phyloP scores from a whole-genome alignment of 1,140 invertebrate species.

The Lordiphosa clarofinis region DNA sequence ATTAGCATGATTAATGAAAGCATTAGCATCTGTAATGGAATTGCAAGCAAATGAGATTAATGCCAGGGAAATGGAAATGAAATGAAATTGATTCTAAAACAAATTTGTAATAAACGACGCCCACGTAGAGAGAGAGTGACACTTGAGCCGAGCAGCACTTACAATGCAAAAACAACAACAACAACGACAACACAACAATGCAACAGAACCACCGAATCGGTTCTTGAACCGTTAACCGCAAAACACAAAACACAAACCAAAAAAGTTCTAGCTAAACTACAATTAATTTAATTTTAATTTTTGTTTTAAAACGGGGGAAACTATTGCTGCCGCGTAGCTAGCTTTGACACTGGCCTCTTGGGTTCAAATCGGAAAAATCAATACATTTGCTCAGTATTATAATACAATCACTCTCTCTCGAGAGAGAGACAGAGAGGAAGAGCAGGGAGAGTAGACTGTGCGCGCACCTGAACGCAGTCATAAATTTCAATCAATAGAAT shows the following conservation, averaged over 20 bases:
- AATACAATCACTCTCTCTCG: neutral
- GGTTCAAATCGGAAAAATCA: conserved; percentile 52
- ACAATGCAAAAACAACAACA: conserved; percentile 4
- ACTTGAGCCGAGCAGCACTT: conserved; percentile 15
- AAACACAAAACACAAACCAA: no score
- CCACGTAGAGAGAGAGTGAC: no score
- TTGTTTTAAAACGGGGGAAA: no score
- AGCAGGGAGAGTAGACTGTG: neutral
- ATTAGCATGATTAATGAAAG: conserved; percentile 24
- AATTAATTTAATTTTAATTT: no score
- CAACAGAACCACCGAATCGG: no score
- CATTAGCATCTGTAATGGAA: conserved; percentile 67
- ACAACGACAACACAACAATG: no score
- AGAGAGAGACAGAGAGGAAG: conserved; percentile 20
- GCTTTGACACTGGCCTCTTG: no score
- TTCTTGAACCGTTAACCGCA: no score
- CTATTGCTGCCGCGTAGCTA: no score
- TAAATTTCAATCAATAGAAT: no score
- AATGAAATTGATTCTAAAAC: conserved; percentile 19
- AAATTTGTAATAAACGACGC: conserved; percentile 5
- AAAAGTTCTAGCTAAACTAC: no score
- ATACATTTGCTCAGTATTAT: conserved; percentile 39
- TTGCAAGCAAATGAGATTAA: conserved; percentile 25
- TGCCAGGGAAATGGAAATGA: conserved; percentile 5
- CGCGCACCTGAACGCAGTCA: no score